Evolutionary conservation across 2,113 vertebrate species (phyloP), one percentile per base, ranked within the genome.

Genomic region (Odobenus rosmarus): DNA sequence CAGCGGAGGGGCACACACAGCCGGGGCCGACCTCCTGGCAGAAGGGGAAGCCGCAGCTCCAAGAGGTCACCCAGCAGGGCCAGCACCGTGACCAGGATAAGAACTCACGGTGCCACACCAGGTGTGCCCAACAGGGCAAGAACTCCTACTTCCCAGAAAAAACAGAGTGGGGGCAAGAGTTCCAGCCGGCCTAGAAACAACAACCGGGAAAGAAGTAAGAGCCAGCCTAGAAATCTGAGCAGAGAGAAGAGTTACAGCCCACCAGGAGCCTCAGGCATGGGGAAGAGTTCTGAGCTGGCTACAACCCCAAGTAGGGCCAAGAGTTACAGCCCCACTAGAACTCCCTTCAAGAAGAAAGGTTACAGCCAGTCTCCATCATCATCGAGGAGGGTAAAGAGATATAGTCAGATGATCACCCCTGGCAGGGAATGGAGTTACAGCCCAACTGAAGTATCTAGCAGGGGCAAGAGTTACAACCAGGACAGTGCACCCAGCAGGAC

Each of bases 1-100:
- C 86, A 7, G 36, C 72, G 1, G 33, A 96, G 59, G 57, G 57
- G 92, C 23, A 51, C 95, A 1, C 94, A 42, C 3, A 97, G 97
- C 76, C 89, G 97, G 62, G 97, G 97, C 28, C 86, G 94, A 31
- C 95, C 98, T 14, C 95, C 97, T 0, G 36, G 96, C 55, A 87
- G 95, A 67, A 96, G 57, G 57, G 77, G 79, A 72, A 95, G 67
- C 76, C 62, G 1, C 1, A n/a, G 79, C 26, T 62, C 96, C 42
- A 88, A 62, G 90, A 91, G 55, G 33, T 96, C 97, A 39, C 51
- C 92, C 9, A 92, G 95, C 91, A 88, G 96, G 57, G 49, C 76
- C 62, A 95, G 88, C 76, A 96, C 95, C 4, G 36, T 88, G 9
- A 64, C 62, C 57, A 93, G 85, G 23, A 42, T 88, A 55, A 93